Evolutionary conservation across 1,140 invertebrate species (phyloP).

Genomic region (Drosophila triauraria): DNA sequence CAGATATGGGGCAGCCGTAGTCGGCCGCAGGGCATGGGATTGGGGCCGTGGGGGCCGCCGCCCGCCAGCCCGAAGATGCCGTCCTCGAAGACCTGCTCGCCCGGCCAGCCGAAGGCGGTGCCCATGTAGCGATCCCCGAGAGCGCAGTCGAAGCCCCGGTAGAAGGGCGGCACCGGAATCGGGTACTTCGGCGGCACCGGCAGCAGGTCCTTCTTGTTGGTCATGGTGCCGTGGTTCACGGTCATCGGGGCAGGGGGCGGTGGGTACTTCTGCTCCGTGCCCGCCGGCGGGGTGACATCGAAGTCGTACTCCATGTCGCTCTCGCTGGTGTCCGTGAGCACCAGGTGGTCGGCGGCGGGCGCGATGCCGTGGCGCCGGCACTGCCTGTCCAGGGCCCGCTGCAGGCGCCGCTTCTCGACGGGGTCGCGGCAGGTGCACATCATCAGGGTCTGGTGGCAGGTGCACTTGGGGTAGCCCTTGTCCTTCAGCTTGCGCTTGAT

Average conservation of each 20-base stretch:
- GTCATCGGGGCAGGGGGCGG: constrained; percentile 9
- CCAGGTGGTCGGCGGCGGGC: constrained; percentile 39
- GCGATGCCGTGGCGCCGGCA: constrained; percentile 53
- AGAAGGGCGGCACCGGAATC: constrained; percentile 21
- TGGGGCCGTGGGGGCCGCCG: constrained; percentile 43
- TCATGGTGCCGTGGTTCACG: constrained; percentile 63
- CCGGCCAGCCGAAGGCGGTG: constrained; percentile 59
- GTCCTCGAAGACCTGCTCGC: constrained; percentile 51
- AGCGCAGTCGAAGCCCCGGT: constrained; percentile 52
- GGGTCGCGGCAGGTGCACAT: constrained; percentile 65
- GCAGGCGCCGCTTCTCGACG: constrained; percentile 55
- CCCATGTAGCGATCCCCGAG: constrained; percentile 62
- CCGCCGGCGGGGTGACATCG: constrained; percentile 69
- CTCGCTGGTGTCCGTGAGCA: constrained; percentile 76
- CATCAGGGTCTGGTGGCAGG: constrained; percentile 64
- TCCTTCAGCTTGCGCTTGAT: constrained; percentile 69
- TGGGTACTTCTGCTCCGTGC: constrained; percentile 25
- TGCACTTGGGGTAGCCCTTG: constrained; percentile 71
- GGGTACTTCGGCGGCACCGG: constrained; percentile 48
- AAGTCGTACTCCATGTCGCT: constrained; percentile 78
- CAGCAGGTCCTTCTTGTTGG: constrained; percentile 32
- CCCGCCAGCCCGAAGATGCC: constrained; percentile 46
- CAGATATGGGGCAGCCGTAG: constrained; percentile 15
- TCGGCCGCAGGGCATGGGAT: constrained; percentile 36
- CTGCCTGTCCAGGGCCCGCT: constrained; percentile 55